Percentiles rank a stretch among this genome's conserved stretches.
Conservation (phyloP, 2,797 vertebrate genomes). For the Spizella passerina region DNA sequence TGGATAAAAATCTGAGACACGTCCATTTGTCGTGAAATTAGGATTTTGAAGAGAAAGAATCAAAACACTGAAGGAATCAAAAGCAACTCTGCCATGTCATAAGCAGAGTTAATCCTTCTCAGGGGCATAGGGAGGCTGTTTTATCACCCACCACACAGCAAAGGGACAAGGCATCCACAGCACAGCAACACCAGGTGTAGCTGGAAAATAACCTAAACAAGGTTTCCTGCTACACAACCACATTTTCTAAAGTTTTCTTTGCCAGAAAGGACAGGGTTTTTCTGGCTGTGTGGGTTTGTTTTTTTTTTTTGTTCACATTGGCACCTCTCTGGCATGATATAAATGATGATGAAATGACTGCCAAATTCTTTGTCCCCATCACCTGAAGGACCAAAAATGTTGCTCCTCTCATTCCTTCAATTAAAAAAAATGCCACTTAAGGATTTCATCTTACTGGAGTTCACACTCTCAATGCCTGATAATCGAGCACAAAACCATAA, state of each 20-base stretch:
- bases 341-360: background rate
- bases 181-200: background rate
- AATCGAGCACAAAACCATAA: background rate
- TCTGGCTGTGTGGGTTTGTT: accelerated
- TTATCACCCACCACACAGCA: background rate
- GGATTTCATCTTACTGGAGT: background rate
- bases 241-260: background rate
- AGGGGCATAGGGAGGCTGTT: accelerated
- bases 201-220: background rate
- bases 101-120: background rate
- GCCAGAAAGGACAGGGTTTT: background rate
- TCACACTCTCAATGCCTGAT: background rate
- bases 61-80: background rate
- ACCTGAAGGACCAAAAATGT: background rate
- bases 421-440: background rate
- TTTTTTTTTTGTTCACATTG: accelerated
- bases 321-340: background rate
- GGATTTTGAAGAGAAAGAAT: background rate
- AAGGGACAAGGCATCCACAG: background rate
- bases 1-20: background rate
- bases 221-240: accelerated
- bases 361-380: background rate
- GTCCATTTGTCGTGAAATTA: background rate
- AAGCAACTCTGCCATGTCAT: background rate
- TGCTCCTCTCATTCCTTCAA: background rate